These are phyloP conservation scores for Ophioninae sp. DNA, from an alignment of 2,888 invertebrate species.

Conservation along the genomic window DNA sequence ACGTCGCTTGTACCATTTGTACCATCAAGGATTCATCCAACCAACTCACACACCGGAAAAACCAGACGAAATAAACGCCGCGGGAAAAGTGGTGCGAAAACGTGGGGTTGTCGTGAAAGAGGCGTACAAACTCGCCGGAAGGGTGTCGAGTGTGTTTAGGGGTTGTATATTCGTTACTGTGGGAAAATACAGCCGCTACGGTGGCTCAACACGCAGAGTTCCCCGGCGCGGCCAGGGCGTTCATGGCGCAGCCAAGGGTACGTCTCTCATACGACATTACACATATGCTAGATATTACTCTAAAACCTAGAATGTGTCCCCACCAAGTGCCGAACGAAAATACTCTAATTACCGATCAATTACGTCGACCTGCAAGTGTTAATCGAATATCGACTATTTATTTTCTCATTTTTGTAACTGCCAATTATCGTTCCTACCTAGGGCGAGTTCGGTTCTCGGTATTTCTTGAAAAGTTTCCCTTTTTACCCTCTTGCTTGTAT, in stretches of 20 bases:
- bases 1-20: too few species aligned
- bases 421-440: too few species aligned
- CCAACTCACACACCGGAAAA: not conserved
- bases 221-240: constrained; percentile 88
- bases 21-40: not conserved
- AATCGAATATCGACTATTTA: too few species aligned
- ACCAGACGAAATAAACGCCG: not conserved
- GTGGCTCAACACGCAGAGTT: constrained; percentile 84
- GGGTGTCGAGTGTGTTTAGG: constrained; percentile 52
- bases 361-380: too few species aligned
- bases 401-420: too few species aligned
- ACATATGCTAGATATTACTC: not conserved
- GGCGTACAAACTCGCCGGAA: constrained; percentile 24
- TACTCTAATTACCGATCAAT: not conserved
- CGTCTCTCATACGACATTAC: constrained; percentile 79
- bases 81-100: constrained; percentile 47
- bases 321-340: too few species aligned
- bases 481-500: too few species aligned
- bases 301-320: too few species aligned
- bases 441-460: too few species aligned
- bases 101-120: constrained; percentile 16
- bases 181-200: constrained; percentile 82
- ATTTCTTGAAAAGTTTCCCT: too few species aligned
- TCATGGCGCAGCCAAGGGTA: constrained; percentile 96
- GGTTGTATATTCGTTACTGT: constrained; percentile 70